A percentile compares a stretch with the other conserved stretches of the same genome.
phyloP scores from a whole-genome alignment of 2,113 vertebrate genomes.

The Parus major region DNA sequence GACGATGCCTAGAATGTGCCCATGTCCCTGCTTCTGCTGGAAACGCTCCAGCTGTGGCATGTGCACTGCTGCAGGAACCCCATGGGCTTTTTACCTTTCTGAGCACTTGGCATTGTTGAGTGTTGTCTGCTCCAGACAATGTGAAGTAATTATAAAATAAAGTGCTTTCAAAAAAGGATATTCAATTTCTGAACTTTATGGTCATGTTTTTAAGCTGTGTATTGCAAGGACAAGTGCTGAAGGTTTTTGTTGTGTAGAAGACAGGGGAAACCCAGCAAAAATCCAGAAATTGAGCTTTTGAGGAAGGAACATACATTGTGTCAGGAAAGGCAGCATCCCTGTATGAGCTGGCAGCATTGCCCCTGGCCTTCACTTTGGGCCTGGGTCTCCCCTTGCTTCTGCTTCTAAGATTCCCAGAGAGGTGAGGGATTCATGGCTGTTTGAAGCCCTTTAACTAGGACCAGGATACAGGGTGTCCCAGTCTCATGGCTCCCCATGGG shows the following conservation, averaged over 20 bases:
- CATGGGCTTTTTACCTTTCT: background rate
- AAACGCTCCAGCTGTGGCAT: background rate
- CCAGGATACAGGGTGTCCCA: background rate
- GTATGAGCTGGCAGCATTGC: background rate
- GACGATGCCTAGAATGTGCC: background rate
- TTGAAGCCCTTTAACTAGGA: background rate
- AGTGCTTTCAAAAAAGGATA: background rate
- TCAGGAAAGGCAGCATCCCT: background rate
- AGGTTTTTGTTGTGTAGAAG: background rate
- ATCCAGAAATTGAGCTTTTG: background rate
- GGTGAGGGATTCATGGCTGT: background rate
- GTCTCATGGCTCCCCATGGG: rapidly evolving
- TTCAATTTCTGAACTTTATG: background rate
- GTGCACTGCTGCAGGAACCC: background rate
- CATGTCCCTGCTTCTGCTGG: background rate
- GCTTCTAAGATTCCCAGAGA: background rate
- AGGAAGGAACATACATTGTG: background rate
- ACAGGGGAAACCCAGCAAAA: background rate
- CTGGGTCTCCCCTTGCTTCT: background rate
- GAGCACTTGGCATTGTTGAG: background rate
- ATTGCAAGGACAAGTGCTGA: background rate
- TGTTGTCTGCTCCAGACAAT: background rate
- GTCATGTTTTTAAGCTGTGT: background rate
- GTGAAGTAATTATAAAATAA: background rate
- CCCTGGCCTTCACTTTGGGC: background rate